Evolutionary conservation across 2,888 invertebrate genomes (phyloP).

Genomic region (Melanophora roralis): DNA sequence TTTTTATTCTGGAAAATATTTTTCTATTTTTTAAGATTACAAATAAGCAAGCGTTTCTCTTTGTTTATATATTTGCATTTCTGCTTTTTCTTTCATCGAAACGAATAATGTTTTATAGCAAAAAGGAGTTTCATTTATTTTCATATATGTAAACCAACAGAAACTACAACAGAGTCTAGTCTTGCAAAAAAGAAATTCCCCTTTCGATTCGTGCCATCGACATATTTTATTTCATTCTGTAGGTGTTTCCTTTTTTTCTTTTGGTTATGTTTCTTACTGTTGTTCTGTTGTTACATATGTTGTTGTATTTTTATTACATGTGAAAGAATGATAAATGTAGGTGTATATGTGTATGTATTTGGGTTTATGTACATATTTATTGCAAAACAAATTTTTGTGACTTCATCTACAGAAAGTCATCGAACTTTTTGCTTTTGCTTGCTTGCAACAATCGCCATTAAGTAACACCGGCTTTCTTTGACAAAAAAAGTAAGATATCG

Average conservation of each 20-base stretch:
- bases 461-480: no score
- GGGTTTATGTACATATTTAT: background rate
- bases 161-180: background rate
- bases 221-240: background rate
- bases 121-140: no score
- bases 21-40: no score
- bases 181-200: background rate
- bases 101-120: no score
- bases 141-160: background rate
- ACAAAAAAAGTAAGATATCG: no score
- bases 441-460: background rate
- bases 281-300: conserved; percentile 12
- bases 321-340: conserved; percentile 3
- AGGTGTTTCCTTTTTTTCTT: background rate
- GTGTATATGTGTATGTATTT: background rate
- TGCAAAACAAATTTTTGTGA: background rate
- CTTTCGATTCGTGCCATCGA: background rate
- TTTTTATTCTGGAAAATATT: no score
- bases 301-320: conserved; percentile 8
- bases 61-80: conserved; percentile 3
- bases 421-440: conserved; percentile 8
- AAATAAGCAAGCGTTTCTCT: background rate
- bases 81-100: no score
- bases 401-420: background rate
- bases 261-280: conserved; percentile 14